Base-by-base conservation (phyloP, 2,113 vertebrate genomes). In the Chinchilla lanigera region DNA sequence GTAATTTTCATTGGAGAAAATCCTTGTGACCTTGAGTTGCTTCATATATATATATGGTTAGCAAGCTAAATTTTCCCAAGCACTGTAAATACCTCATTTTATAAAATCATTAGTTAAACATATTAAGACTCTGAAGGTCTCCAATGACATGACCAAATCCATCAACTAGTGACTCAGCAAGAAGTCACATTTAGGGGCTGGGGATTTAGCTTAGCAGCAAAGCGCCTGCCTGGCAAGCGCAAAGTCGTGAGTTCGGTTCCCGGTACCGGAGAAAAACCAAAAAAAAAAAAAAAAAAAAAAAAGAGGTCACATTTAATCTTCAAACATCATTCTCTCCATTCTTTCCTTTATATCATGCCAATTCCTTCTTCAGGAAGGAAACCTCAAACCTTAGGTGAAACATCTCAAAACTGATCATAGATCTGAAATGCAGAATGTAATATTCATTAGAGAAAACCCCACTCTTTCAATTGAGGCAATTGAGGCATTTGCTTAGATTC, bases 401-500 rank as follows among this genome's bases (percentile, higher is more conserved):
- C 14, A 92, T 65, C 30, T 88, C 65, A 91, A 69, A 95, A 82
- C 93, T 52, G 56, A 78, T 78, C 71, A 92, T 24, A 86, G 24
- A 93, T 73, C 38, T 93, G 84, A 93, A 92, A 77, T 92, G 9
- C 73, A 92, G 96, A 38, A 80, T 89, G 8, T 60, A 94, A 78
- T 8, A 90, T 96, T 95, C 73, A 93, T 60, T 69, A 52, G 24
- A 94, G 58, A 86, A 89, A 69, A 56, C 60, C 16, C 77, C n/a
- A n/a, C n/a, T n/a, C n/a, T n/a, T n/a, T n/a, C n/a, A n/a, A n/a
- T n/a, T n/a, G n/a, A n/a, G n/a, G n/a, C n/a, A n/a, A n/a, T n/a
- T n/a, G n/a, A n/a, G n/a, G n/a, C n/a, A n/a, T n/a, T n/a, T n/a
- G 86, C 41, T 80, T 87, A 60, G 52, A 90, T 89, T 96, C 50